A percentile compares a stretch with the other conserved stretches of the same genome.
phyloP scores from a whole-genome alignment of 2,888 invertebrate genomes.

The Odontothrips loti region DNA sequence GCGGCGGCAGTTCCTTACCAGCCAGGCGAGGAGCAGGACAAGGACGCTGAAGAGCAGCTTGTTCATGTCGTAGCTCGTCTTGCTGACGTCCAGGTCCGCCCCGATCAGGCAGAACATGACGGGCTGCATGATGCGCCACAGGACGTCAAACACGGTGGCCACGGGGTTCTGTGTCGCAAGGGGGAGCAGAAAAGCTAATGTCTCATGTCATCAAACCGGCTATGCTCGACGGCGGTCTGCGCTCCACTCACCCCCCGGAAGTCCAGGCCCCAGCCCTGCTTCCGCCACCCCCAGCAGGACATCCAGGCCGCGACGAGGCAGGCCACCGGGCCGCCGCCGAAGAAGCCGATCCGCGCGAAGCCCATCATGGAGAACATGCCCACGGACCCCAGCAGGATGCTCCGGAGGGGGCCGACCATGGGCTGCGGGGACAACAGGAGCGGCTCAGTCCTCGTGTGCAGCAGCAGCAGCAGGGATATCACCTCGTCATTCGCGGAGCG shows the following conservation, averaged over 20 bases:
- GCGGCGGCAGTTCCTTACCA: background rate
- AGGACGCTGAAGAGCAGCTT: background rate
- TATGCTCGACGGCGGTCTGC: too few relatives aligned
- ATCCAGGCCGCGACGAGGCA: conserved; percentile 5
- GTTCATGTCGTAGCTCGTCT: background rate
- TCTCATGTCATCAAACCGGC: background rate
- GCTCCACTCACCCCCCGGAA: background rate
- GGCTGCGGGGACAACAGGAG: background rate
- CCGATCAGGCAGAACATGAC: conserved; percentile 20
- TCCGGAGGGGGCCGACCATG: background rate
- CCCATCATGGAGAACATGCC: conserved; percentile 3
- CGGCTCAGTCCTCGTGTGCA: too few relatives aligned
- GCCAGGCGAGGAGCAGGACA: background rate
- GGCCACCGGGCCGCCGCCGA: conserved; percentile 15
- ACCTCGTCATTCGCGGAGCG: too few relatives aligned
- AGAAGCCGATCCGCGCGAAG: conserved; percentile 16
- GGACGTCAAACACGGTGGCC: conserved; percentile 18
- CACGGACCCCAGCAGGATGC: background rate
- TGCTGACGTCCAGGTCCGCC: conserved; percentile 4
- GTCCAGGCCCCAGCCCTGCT: background rate
- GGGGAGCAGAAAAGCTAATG: background rate
- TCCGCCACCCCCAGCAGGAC: background rate
- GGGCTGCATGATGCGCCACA: conserved; percentile 16
- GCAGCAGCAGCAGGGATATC: too few relatives aligned
- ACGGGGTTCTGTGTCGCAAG: background rate